Evolutionary conservation across 2,888 invertebrate genomes (phyloP).

Genomic region (Sphaeridia pumilis): DNA sequence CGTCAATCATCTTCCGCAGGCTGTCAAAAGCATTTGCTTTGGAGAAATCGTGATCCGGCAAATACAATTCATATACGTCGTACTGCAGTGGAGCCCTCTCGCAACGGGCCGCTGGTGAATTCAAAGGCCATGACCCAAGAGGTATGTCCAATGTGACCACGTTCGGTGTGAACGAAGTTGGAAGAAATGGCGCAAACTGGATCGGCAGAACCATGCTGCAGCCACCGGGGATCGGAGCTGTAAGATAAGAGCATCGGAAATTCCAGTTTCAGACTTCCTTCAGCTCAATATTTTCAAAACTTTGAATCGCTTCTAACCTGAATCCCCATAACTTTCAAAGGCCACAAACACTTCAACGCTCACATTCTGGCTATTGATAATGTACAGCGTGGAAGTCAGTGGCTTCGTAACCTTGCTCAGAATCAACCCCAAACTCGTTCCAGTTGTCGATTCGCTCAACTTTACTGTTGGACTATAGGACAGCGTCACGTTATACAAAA

Average conservation of each 20-base stretch:
- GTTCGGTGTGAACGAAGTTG: constrained; percentile 40
- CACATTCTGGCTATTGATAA: constrained; percentile 42
- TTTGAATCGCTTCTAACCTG: background rate
- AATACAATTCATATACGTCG: constrained; percentile 52
- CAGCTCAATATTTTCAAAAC: background rate
- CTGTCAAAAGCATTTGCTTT: constrained; percentile 49
- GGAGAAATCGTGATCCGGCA: constrained; percentile 48
- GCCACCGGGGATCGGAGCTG: constrained; percentile 67
- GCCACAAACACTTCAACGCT: constrained; percentile 42
- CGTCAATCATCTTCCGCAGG: constrained; percentile 51
- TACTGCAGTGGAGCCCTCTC: constrained; percentile 41
- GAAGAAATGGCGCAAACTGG: constrained; percentile 51
- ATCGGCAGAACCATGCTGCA: constrained; percentile 59
- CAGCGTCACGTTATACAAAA: constrained; percentile 47
- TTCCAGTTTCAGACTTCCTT: background rate
- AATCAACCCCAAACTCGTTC: constrained; percentile 53
- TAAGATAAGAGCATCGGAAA: background rate
- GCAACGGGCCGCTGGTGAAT: constrained; percentile 40
- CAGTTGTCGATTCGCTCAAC: constrained; percentile 42
- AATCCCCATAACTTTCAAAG: constrained; percentile 35
- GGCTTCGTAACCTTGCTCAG: constrained; percentile 31
- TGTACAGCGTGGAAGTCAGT: constrained; percentile 39
- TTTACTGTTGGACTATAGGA: constrained; percentile 42
- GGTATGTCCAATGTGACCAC: constrained; percentile 47
- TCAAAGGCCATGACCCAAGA: constrained; percentile 39